Conservation (phyloP, 1,140 invertebrate genomes). For the Papilio polytes region DNA sequence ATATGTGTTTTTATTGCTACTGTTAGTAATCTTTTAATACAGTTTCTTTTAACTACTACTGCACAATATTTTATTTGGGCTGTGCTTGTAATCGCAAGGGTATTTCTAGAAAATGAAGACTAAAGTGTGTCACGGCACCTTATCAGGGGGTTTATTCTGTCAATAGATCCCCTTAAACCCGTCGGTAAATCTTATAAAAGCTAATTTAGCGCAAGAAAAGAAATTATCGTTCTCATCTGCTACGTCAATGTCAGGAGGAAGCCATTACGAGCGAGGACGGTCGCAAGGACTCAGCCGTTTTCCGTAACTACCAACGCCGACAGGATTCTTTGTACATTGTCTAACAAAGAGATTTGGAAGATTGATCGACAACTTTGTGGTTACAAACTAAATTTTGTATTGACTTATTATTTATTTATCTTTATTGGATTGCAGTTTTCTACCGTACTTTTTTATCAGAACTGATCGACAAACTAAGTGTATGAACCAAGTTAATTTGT, state of each 20-base stretch:
- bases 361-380: constrained; percentile 33
- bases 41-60: background rate
- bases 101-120: constrained; percentile 18
- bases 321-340: constrained; percentile 41
- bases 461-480: background rate
- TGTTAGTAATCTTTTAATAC: no score
- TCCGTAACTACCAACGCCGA: constrained; percentile 43
- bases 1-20: no score
- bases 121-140: constrained; percentile 25
- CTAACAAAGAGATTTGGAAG: constrained; percentile 45
- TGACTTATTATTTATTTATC: constrained; percentile 21
- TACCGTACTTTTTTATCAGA: background rate
- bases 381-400: constrained; percentile 25
- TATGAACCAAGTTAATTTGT: no score
- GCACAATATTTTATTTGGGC: background rate
- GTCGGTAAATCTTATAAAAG: constrained; percentile 37
- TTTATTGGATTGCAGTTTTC: background rate
- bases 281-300: constrained; percentile 47
- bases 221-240: constrained; percentile 46
- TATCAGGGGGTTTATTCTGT: constrained; percentile 24
- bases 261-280: constrained; percentile 49
- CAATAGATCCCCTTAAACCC: constrained; percentile 27
- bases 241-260: constrained; percentile 49
- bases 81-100: background rate
- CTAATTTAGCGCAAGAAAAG: constrained; percentile 39